Base-by-base conservation (phyloP, 2,888 invertebrate genomes). In the Stratiomys singularior region DNA sequence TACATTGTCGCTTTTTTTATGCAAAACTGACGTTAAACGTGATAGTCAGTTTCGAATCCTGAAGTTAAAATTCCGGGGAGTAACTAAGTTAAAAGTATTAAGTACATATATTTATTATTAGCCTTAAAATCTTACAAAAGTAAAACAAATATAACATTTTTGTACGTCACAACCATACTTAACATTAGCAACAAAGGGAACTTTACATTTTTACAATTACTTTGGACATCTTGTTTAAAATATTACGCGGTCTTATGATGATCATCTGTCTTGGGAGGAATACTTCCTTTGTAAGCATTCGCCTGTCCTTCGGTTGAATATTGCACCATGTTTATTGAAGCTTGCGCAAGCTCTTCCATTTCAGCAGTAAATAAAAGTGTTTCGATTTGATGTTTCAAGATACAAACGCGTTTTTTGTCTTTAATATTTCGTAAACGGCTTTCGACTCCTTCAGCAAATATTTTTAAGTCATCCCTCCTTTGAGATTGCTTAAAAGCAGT, bases 351-450 rank as follows among this genome's bases (percentile, higher is more conserved):
- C 25, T 74, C 74, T 18, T 74, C 74, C 74, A 74, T 74, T 60
- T 74, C 74, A 5, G 60, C 74, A 21, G 74, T 74, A 21, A 74
- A 74, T 25, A 74, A 15, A 5, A 74, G 44, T 15, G 74, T 74
- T 60, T 74, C 74, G n/a, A 74, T 74, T 27, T 74, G 74, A 74
- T 74, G 74, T n/a, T 74, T 74, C 21, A 74, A 25, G 11, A 74
- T 74, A 27, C 74, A 74, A 18, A 74, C 25, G 30, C 28, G 25
- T 13, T 25, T 58, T 44, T 23, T 74, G n/a, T 74, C 74, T 37
- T 25, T 74, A 23, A 74, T 23, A 21, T 74, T 74, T 30, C 74
- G 74, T n/a, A 74, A 44, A 3, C 74, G 74, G 44, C 58, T 58
- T 27, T 74, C 74, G 13, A 74, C 74, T 9, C 74, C 74, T 37